These are phyloP conservation scores for Sympetrum striolatum DNA, from an alignment of 2,888 invertebrate genomes.

Conservation along the genomic window DNA sequence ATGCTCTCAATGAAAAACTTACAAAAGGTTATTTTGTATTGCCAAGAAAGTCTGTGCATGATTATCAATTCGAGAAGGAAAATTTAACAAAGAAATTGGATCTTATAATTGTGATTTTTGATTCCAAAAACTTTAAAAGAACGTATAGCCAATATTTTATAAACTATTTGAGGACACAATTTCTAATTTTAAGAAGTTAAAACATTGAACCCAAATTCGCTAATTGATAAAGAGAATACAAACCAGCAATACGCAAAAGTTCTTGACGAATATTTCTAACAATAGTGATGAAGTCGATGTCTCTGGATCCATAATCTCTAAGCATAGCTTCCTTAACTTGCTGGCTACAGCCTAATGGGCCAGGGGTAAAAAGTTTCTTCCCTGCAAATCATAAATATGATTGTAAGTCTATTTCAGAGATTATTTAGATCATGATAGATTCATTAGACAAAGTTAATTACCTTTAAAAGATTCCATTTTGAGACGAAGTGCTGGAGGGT, in stretches of 20 bases:
- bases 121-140: background rate
- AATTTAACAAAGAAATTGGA: too few relatives aligned
- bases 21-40: too few relatives aligned
- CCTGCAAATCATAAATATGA: constrained; percentile 37
- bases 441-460: background rate
- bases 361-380: constrained; percentile 60
- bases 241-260: constrained; percentile 58
- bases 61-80: too few relatives aligned
- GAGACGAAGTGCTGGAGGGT: background rate
- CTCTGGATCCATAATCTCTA: constrained; percentile 59
- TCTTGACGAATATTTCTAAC: constrained; percentile 56
- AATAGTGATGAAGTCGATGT: constrained; percentile 57
- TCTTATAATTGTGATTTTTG: too few relatives aligned
- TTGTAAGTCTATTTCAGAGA: background rate
- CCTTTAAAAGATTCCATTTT: background rate
- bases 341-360: constrained; percentile 57
- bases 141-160: background rate
- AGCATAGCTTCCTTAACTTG: constrained; percentile 58
- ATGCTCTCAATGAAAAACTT: too few relatives aligned
- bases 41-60: too few relatives aligned
- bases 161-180: too few relatives aligned
- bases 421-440: background rate
- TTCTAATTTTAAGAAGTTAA: too few relatives aligned
- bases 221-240: background rate
- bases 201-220: too few relatives aligned